Conservation (phyloP, 35 echinoderm and acorn worm species). For the Anneissia japonica region DNA sequence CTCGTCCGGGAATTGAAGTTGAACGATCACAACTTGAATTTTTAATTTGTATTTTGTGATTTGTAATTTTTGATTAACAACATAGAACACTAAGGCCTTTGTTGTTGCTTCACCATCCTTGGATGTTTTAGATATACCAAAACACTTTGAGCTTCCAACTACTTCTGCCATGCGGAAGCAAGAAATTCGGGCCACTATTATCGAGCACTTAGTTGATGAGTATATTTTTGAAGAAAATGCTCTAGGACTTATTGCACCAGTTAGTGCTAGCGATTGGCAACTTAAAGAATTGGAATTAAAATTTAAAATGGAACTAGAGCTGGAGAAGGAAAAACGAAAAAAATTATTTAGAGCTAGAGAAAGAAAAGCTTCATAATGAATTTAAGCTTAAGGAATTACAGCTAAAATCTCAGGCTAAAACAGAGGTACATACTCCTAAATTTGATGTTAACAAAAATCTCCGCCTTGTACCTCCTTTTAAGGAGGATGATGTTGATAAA, state of each 20-base stretch:
- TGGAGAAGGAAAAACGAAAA: not conserved
- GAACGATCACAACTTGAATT: no score
- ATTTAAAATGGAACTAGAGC: not conserved
- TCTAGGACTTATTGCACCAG: no score
- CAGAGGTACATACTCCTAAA: not conserved
- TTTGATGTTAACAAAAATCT: conserved; percentile 30
- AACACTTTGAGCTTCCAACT: not conserved
- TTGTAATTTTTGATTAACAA: no score
- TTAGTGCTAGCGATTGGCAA: no score
- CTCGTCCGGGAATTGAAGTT: no score
- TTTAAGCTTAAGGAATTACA: no score
- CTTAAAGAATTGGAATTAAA: no score
- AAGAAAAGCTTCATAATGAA: not conserved
- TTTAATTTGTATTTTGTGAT: no score
- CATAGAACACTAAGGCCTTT: no score
- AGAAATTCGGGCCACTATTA: not conserved
- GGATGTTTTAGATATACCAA: not conserved
- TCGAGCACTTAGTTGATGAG: not conserved
- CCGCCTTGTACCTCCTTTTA: conserved; percentile 19
- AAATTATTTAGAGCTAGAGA: not conserved
- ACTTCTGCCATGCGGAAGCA: not conserved
- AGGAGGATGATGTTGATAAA: conserved; percentile 26
- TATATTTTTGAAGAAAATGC: not conserved
- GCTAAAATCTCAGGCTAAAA: no score
- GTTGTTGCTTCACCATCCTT: no score